phyloP scores from a whole-genome alignment of 2,888 invertebrate species.

The Volucella zonaria region DNA sequence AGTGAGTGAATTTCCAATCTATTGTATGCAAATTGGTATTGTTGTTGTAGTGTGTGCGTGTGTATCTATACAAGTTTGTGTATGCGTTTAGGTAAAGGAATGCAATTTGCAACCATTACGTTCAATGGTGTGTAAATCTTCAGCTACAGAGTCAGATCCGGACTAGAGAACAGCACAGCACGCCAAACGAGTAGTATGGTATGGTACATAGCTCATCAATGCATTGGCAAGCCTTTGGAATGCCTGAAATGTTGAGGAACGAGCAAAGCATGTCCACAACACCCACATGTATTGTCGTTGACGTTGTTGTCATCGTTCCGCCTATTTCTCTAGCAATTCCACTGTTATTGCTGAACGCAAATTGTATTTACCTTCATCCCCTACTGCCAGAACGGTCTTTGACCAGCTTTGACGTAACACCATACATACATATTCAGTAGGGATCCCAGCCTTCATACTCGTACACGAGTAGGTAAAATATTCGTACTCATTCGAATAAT shows the following conservation, averaged over 20 bases:
- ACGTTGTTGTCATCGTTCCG: neutral
- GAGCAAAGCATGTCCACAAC: constrained; percentile 13
- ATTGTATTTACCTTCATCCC: constrained; percentile 52
- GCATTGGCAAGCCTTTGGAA: neutral
- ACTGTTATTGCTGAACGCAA: constrained; percentile 46
- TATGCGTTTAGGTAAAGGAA: constrained; percentile 15
- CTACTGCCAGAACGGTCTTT: neutral
- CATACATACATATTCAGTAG: constrained; percentile 2
- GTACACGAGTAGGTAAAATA: neutral
- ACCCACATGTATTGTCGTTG: constrained; percentile 32
- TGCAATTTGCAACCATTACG: constrained; percentile 33
- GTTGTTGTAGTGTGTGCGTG: neutral
- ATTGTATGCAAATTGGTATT: constrained; percentile 25
- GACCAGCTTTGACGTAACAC: neutral
- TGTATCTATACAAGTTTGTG: constrained; percentile 2
- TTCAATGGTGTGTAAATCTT: constrained; percentile 41
- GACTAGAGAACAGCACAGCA: too few species aligned
- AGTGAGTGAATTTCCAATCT: constrained; percentile 77
- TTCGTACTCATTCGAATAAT: constrained; percentile 27
- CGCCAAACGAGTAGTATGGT: neutral
- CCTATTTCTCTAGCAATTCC: constrained; percentile 22
- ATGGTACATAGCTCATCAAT: neutral
- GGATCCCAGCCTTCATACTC: neutral
- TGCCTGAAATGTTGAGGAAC: neutral
- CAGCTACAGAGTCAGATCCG: neutral